Percentiles rank a stretch among this genome's conserved stretches.
Conservation (phyloP, 2,797 vertebrate genomes). For the Pagetopsis macropterus region DNA sequence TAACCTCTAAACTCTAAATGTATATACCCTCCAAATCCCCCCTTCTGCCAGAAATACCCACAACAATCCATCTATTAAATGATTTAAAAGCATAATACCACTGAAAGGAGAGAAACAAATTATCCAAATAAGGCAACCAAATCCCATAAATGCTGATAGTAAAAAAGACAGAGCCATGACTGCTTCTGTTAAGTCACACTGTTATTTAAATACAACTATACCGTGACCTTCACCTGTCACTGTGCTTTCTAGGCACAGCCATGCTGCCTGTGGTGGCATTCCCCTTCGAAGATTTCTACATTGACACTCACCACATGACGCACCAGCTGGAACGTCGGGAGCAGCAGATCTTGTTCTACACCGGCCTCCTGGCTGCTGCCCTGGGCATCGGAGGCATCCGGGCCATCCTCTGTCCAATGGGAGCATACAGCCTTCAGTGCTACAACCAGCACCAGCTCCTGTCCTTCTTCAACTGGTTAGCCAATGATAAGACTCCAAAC, state of each 20-base stretch:
- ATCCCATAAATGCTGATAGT: no score
- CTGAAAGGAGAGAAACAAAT: no score
- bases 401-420: slow-evolving; percentile 88
- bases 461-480: slow-evolving; percentile 87
- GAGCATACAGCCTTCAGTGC: slow-evolving; percentile 84
- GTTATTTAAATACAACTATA: neutral
- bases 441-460: slow-evolving; percentile 83
- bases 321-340: slow-evolving; percentile 81
- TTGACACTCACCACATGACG: slow-evolving; percentile 83
- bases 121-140: no score
- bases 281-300: slow-evolving; percentile 91
- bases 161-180: no score
- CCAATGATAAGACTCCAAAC: neutral
- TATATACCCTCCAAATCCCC: no score
- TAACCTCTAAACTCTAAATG: no score
- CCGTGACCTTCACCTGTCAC: neutral
- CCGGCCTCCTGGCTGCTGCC: slow-evolving; percentile 86
- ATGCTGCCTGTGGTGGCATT: slow-evolving; percentile 91
- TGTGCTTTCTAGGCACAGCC: slow-evolving; percentile 82
- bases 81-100: no score
- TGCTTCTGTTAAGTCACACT: slow-evolving; percentile 17
- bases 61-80: no score
- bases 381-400: slow-evolving; percentile 91
- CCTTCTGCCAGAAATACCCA: no score
- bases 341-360: slow-evolving; percentile 88